phyloP scores from a whole-genome alignment of 2,113 vertebrate species.

The Melanocharis versteri region DNA sequence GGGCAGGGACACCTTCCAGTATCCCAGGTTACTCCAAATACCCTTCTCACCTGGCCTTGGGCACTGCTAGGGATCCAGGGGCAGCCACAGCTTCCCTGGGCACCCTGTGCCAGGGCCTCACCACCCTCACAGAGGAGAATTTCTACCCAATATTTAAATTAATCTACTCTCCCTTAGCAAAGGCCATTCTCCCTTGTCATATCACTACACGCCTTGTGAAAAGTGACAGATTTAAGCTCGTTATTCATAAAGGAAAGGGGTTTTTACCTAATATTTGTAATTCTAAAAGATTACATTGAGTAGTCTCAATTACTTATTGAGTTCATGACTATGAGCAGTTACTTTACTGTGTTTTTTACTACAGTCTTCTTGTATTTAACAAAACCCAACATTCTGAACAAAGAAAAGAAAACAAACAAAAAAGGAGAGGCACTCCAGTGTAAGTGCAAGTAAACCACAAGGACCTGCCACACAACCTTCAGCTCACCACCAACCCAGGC shows the following conservation, averaged over 20 bases:
- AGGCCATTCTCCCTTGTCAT: neutral
- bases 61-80: neutral
- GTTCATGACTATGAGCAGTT: neutral
- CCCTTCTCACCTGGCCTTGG: too few relatives aligned
- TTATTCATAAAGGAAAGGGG: neutral
- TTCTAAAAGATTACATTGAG: neutral
- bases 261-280: neutral
- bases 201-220: neutral
- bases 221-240: neutral
- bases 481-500: neutral
- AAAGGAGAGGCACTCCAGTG: neutral
- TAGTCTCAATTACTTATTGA: neutral
- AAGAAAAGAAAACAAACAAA: neutral
- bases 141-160: neutral
- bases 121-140: neutral
- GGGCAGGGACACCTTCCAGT: neutral
- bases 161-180: neutral
- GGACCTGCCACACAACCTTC: neutral
- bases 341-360: neutral
- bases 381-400: neutral
- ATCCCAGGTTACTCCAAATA: neutral
- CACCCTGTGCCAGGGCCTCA: neutral
- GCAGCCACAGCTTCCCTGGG: neutral
- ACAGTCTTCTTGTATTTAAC: neutral
- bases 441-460: neutral